These are phyloP conservation scores for Orthosia incerta DNA, from an alignment of 2,888 invertebrate genomes.

Conservation along the genomic window DNA sequence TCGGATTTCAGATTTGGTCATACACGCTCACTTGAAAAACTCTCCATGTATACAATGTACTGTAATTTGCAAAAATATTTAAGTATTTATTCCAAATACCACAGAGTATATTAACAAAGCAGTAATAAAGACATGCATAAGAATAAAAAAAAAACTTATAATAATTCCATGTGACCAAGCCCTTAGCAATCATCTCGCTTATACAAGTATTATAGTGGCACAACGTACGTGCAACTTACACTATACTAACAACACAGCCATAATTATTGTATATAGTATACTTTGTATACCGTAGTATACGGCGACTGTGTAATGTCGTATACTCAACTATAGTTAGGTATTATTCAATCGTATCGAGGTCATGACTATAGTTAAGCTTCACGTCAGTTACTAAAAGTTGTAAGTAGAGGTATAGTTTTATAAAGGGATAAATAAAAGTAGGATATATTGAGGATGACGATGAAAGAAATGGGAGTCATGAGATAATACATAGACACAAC, in stretches of 20 bases:
- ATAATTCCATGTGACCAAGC: slow-evolving; percentile 57
- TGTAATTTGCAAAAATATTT: too few relatives aligned
- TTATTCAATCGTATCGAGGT: slow-evolving; percentile 53
- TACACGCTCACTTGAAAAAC: too few relatives aligned
- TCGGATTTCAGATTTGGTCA: too few relatives aligned
- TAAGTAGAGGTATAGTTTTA: slow-evolving; percentile 6
- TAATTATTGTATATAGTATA: slow-evolving; percentile 73
- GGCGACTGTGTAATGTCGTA: slow-evolving; percentile 16
- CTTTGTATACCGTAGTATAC: slow-evolving; percentile 38
- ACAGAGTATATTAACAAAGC: too few relatives aligned
- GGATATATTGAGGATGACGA: not conserved
- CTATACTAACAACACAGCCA: slow-evolving; percentile 73
- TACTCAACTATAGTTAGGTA: slow-evolving; percentile 29
- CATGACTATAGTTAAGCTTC: slow-evolving; percentile 47
- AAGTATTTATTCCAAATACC: too few relatives aligned
- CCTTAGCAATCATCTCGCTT: slow-evolving; percentile 82
- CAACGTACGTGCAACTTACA: slow-evolving; percentile 78
- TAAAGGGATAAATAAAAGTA: not conserved
- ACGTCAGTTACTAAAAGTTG: not conserved
- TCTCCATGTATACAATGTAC: too few relatives aligned
- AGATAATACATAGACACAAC: too few relatives aligned
- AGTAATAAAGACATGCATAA: too few relatives aligned
- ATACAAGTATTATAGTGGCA: slow-evolving; percentile 75
- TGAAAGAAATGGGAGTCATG: not conserved
- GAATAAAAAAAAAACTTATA: too few relatives aligned